phyloP scores from a whole-genome alignment of 2,888 invertebrate species.

The Belgica antarctica region DNA sequence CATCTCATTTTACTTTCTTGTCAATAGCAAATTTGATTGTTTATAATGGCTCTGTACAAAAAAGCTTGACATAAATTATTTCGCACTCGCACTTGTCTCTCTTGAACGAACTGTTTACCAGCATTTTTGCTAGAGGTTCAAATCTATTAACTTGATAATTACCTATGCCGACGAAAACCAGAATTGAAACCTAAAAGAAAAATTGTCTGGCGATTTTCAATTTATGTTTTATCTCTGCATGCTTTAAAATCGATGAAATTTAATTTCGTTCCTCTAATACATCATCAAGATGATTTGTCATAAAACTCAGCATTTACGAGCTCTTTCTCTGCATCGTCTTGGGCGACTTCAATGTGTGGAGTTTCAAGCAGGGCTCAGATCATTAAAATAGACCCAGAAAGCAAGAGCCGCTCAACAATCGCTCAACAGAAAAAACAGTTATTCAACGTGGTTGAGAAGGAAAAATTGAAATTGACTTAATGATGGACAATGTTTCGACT shows the following conservation, averaged over 20 bases:
- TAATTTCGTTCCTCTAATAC: conserved; percentile 6
- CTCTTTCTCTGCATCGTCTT: background rate
- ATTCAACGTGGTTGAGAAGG: background rate
- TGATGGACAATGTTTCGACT: background rate
- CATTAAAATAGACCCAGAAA: conserved; percentile 31
- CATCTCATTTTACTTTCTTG: no score
- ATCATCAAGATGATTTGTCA: conserved; percentile 40
- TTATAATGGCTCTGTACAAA: no score
- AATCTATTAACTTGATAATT: no score
- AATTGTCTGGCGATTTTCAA: no score
- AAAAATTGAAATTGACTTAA: background rate
- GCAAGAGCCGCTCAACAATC: background rate
- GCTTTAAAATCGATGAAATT: background rate
- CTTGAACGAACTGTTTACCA: no score
- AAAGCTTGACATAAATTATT: no score
- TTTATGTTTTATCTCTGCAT: no score
- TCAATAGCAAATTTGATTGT: no score
- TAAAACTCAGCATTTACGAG: conserved; percentile 7
- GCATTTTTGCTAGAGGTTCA: no score
- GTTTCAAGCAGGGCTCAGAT: conserved; percentile 5
- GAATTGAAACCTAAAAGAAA: no score
- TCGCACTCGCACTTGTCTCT: no score
- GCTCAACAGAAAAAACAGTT: conserved; percentile 15
- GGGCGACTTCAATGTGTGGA: background rate
- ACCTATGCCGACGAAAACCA: no score